A percentile compares a stretch with the other conserved stretches of the same genome.
Evolutionary conservation across 2,113 vertebrate species (phyloP).

Genomic region (Sander lucioperca): DNA sequence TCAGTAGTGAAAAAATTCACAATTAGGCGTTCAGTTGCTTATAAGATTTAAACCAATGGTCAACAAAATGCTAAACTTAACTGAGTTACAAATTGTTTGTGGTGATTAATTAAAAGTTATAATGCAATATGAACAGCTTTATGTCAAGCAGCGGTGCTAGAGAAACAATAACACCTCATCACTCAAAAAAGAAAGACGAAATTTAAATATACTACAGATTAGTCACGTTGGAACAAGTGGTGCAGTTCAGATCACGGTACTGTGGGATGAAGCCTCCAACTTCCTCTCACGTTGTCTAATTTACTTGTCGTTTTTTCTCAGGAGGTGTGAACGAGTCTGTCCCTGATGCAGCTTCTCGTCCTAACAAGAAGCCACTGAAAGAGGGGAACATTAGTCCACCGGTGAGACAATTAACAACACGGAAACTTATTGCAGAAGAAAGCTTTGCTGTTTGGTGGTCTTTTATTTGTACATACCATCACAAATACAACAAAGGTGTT

Average conservation of each 20-base stretch:
- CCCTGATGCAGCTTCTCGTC: not conserved
- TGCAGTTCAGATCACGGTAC: not conserved
- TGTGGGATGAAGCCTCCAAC: not conserved
- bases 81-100: not conserved
- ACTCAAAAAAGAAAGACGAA: no score
- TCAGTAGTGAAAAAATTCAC: not conserved
- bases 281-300: not conserved
- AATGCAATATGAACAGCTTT: not conserved
- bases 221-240: not conserved
- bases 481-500: not conserved
- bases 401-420: conserved; percentile 34
- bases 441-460: not conserved
- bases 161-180: not conserved
- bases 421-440: not conserved
- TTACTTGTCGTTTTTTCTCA: not conserved
- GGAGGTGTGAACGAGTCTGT: conserved; percentile 12
- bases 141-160: not conserved
- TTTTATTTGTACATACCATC: not conserved
- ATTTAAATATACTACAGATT: not conserved
- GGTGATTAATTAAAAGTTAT: not conserved
- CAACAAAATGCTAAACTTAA: not conserved
- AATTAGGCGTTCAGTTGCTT: not conserved
- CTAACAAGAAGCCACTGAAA: not conserved
- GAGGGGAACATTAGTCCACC: fast-evolving
- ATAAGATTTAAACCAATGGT: no score